Evolutionary conservation across 2,113 vertebrate genomes (phyloP), one percentile per base, ranked within the genome.

Genomic region (Oryzias curvinotus): DNA sequence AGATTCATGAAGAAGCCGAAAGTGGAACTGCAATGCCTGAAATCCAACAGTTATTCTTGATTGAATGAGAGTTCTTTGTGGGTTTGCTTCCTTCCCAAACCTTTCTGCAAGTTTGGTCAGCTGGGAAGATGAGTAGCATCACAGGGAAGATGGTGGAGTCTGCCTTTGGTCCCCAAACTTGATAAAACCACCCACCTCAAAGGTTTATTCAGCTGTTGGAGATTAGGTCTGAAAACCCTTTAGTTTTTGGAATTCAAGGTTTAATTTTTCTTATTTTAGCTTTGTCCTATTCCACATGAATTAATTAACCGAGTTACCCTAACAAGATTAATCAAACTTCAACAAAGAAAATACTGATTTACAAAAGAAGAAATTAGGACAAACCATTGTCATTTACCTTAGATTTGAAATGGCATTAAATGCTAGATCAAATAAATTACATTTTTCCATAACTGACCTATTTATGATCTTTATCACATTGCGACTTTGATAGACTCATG

Each of bases 161-260:
- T 21, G 62, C 48, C 28, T 66, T 62, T 80, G 36, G 36, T 54
- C 61, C 30, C 7, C 42, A 50, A 77, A 61, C 14, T 23, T 65
- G 62, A 58, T 48, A 72, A 59, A 83, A 78, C 68, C 41, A 61
- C 56, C 71, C 61, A 48, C 60, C 52, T 66, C 54, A 4, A 6
- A 71, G 73, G 77, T 87, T 88, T 77, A 81, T 85, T 82, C 80
- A 87, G 52, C 73, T 73, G 65, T 74, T 50, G 57, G 79, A 63
- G 76, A 57, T n/a, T 44, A 58, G 60, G 71, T 60, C 36, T 41
- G 26, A 28, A 28, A 28, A 28, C 5, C 26, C 5, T 28, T 28
- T 7, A 28, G 5, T 7, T 28, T 28, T 28, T 28, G 30, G 56
- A 47, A 47, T 18, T 7, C 48, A 48, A 56, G 71, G 21, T 28